A percentile compares a stretch with the other conserved stretches of the same genome.
These are phyloP conservation scores for Sepioteuthis lessoniana DNA, from an alignment of 2,888 invertebrate species.

Conservation along the genomic window DNA sequence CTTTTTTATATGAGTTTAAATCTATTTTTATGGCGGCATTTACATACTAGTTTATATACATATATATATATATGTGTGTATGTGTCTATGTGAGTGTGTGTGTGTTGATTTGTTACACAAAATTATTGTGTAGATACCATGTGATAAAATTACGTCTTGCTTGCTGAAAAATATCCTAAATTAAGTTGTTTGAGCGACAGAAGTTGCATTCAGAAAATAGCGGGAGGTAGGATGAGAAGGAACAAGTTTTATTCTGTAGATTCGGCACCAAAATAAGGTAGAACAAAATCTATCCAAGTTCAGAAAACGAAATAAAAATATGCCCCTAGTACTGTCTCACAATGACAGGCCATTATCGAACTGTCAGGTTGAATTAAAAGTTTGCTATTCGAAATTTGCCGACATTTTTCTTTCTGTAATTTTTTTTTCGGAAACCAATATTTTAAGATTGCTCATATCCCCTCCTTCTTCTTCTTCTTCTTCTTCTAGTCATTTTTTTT, in stretches of 20 bases:
- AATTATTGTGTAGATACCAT: too few species aligned
- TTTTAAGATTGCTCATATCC: background rate
- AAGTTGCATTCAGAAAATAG: background rate
- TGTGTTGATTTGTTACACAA: too few species aligned
- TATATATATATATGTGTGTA: too few species aligned
- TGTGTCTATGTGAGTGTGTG: too few species aligned
- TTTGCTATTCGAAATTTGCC: too few species aligned
- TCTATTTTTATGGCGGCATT: too few species aligned
- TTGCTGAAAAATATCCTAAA: background rate
- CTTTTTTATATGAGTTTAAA: too few species aligned
- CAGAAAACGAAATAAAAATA: background rate
- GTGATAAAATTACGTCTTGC: too few species aligned
- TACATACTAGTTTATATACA: too few species aligned
- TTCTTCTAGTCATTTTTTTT: background rate
- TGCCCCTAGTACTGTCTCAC: background rate
- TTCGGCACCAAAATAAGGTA: background rate
- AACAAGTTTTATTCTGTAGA: background rate
- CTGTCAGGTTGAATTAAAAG: background rate
- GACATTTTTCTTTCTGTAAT: too few species aligned
- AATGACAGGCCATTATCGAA: slow-evolving; percentile 13
- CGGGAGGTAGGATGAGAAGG: background rate
- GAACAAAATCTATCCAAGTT: background rate
- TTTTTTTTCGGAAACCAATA: too few species aligned
- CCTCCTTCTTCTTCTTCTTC: background rate
- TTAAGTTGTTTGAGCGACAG: background rate